phyloP scores from a whole-genome alignment of 2,113 vertebrate species.

The Zonotrichia leucophrys region DNA sequence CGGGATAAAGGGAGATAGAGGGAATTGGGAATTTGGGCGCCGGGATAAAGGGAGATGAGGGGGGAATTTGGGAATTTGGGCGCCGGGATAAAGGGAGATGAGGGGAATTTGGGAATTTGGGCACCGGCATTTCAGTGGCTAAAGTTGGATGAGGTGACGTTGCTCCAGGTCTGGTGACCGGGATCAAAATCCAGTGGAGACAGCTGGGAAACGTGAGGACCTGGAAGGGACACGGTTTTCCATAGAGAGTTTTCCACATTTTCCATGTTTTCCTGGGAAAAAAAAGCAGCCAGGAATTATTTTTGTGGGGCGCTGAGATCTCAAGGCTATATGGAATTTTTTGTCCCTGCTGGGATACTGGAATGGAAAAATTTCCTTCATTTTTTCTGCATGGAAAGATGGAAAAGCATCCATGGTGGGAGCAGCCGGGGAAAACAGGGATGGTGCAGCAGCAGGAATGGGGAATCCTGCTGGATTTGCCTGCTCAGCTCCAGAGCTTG shows the following conservation, averaged over 20 bases:
- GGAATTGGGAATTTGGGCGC: too few relatives aligned
- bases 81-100: too few relatives aligned
- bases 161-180: background rate
- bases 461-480: fast-evolving
- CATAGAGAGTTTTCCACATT: background rate
- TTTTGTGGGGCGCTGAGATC: background rate
- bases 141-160: background rate
- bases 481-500: fast-evolving
- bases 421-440: background rate
- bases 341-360: background rate
- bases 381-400: background rate
- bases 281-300: background rate
- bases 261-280: background rate
- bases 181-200: background rate
- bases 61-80: too few relatives aligned
- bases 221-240: background rate
- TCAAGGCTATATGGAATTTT: background rate
- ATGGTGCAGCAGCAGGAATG: background rate
- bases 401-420: background rate
- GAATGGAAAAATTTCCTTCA: background rate
- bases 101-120: background rate
- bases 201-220: background rate
- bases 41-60: too few relatives aligned
- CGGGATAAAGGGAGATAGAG: too few relatives aligned
- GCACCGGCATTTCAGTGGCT: background rate